Evolutionary conservation across 2,888 invertebrate species (phyloP).

Genomic region (Habrosyne pyritoides): DNA sequence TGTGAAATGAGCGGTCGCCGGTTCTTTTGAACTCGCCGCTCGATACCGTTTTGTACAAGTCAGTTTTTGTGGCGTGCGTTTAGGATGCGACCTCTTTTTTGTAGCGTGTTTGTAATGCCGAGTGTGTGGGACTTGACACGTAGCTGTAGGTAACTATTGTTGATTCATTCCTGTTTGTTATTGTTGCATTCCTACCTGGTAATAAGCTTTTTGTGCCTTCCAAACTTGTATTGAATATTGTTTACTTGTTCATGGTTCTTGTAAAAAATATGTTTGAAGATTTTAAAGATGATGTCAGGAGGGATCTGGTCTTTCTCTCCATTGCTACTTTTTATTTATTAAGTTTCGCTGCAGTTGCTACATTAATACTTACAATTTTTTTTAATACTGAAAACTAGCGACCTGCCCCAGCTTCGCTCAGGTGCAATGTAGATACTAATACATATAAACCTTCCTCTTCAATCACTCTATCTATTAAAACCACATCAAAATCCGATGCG

Average conservation of each 20-base stretch:
- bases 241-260: conserved; percentile 15
- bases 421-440: no score
- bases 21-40: conserved; percentile 70
- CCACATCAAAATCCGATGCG: no score
- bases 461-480: no score
- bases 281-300: conserved; percentile 2
- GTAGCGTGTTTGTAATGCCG: conserved; percentile 78
- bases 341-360: no score
- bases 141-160: conserved; percentile 79
- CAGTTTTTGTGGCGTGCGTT: conserved; percentile 74
- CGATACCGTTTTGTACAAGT: conserved; percentile 73
- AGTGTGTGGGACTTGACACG: conserved; percentile 83
- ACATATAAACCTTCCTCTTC: no score
- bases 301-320: conserved; percentile 6
- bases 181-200: conserved; percentile 60
- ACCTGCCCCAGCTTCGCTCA: no score
- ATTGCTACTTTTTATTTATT: no score
- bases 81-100: conserved; percentile 79
- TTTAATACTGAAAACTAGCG: no score
- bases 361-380: no score
- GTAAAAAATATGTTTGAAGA: conserved; percentile 5
- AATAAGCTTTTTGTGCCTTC: conserved; percentile 31
- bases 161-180: conserved; percentile 74
- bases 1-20: conserved; percentile 76
- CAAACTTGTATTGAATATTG: conserved; percentile 11